Base-by-base conservation (phyloP, 2,113 vertebrate species). In the Zapus hudsonius region DNA sequence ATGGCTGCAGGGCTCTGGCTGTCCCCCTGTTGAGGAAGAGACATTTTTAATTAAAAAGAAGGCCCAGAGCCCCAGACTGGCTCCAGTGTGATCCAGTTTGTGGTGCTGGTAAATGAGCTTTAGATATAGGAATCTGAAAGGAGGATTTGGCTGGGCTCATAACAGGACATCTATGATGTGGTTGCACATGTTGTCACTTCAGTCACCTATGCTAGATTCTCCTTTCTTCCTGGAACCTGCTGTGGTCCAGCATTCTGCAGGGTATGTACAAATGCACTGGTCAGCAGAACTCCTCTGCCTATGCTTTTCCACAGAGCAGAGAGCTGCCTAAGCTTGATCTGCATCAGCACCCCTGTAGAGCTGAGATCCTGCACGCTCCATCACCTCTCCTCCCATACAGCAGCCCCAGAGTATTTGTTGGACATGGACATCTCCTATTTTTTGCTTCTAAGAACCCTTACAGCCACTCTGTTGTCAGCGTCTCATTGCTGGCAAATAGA, bases 1-100 rank as follows among this genome's bases (percentile, higher is more conserved):
- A 84, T 84, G 61, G 93, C 97, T 81, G 78, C 92, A 94, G 95
- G 94, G 90, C 33, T 95, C 91, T 87, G 95, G 95, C 87, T 87
- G 95, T 92, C 0, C 11, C 82, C 84, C 78, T 83, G 75, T 85
- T 84, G 33, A 29, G 66, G 81, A 27, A 55, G 72, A 64, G 27
- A 40, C 76, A 84, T 15, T 25, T 38, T 23, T 81, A 19, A 95
- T 84, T 87, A 86, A 15, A 86, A 2, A 2, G 13, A 44, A 42
- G 44, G 19, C 13, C 0, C 2, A 1, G 40, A 52, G 11, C 74
- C 66, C 67, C 57, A 31, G 55, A 67, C 31, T 3, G 0, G 57
- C 74, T 4, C 0, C 40, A 67, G 1, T 8, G 4, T 7, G 10
- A 36, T 17, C 80, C 6, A 0, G 2, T 47, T 10, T 25, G 10